Evolutionary conservation across 2,888 invertebrate genomes (phyloP).

Genomic region (Meiosimyza platycephala): DNA sequence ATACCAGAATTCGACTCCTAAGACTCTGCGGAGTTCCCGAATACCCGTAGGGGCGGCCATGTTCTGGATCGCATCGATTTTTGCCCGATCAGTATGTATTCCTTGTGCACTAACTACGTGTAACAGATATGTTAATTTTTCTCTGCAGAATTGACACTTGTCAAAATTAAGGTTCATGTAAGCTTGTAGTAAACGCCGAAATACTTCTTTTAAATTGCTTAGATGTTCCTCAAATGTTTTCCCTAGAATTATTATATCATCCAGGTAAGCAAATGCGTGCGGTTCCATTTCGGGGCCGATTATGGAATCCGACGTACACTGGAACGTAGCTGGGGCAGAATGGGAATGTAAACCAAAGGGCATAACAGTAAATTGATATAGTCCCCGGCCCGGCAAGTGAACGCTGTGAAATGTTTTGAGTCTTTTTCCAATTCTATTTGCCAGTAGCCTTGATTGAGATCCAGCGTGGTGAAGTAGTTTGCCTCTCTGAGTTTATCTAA

Average conservation of each 20-base stretch:
- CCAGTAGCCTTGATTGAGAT: not conserved
- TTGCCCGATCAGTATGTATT: constrained; percentile 6
- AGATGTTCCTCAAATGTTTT: not conserved
- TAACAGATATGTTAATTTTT: not conserved
- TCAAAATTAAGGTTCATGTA: not conserved
- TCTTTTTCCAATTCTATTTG: not conserved
- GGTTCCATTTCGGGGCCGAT: too few species aligned
- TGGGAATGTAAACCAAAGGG: too few species aligned
- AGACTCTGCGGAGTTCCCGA: too few species aligned
- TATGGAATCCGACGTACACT: too few species aligned
- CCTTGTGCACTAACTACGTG: not conserved
- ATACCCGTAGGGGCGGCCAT: not conserved
- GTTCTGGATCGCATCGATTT: constrained; percentile 7
- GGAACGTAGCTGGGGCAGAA: too few species aligned
- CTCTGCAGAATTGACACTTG: not conserved
- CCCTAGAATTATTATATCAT: too few species aligned
- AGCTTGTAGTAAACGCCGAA: not conserved
- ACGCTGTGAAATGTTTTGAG: too few species aligned
- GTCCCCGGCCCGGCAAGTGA: too few species aligned
- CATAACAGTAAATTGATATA: too few species aligned
- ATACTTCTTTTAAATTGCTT: not conserved
- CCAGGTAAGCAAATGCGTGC: too few species aligned
- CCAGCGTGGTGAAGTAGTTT: not conserved
- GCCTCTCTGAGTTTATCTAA: not conserved
- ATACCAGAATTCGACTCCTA: too few species aligned